Base-by-base conservation (phyloP, 2,888 invertebrate genomes). In the Ornithoptera alexandrae region DNA sequence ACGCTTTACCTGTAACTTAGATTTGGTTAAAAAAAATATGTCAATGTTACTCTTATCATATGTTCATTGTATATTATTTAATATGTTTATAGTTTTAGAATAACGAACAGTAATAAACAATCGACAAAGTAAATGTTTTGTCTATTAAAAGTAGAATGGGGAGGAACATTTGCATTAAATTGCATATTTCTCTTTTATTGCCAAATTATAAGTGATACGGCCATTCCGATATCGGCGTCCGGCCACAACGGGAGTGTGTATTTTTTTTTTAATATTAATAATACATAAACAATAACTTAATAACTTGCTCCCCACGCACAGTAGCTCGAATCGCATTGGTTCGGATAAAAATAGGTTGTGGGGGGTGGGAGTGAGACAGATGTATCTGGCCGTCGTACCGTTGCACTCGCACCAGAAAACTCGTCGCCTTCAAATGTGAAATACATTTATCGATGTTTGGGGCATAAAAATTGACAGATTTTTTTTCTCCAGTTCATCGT, bases 401-500 rank as follows among this genome's bases (percentile, higher is more conserved):
- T 87, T 86, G 78, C 82, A 56, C 72, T 90, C 83, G 50, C 80
- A 75, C 84, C 74, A 85, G 82, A 88, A 87, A 88, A 88, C 85
- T 89, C 86, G 88, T 87, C 89, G 88, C 85, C 82, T 87, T 87
- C 89, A 87, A 90, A 90, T 85, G 87, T 90, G 84, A 88, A 89
- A 89, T 89, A 88, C 88, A 86, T 88, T 87, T 91, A 90, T 92
- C 88, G 92, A 92, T 91, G 92, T 89, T 90, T 84, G 88, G 87
- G 86, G 88, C 89, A 90, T 93, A 92, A 92, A 93, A 93, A 93
- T 93, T 93, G 92, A 91, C 91, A 90, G 92, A 88, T 88, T 92
- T 93, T 84, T 62, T 92, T 93, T 53, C 53, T 92, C 90, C 90
- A 93, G 93, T 93, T 84, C 85, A 87, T 87, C 88, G 89, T 87